phyloP scores from a whole-genome alignment of 2,888 invertebrate species.

The Zele albiditarsus region DNA sequence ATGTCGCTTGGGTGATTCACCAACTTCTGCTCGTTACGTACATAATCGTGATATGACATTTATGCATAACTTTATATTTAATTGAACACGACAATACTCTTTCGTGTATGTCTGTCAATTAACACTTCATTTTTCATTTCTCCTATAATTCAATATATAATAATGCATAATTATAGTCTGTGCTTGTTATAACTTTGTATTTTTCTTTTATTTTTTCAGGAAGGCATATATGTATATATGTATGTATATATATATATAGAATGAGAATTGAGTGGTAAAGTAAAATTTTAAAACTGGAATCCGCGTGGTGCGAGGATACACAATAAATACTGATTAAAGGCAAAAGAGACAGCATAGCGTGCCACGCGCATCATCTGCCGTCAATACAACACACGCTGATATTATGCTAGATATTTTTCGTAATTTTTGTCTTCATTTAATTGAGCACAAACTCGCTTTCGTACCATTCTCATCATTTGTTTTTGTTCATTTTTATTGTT shows the following conservation, averaged over 20 bases:
- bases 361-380: constrained; percentile 5
- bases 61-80: constrained; percentile 22
- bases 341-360: constrained; percentile 13
- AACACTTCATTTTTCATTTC: constrained; percentile 12
- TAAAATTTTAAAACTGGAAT: constrained; percentile 17
- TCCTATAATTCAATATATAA: constrained; percentile 22
- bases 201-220: constrained; percentile 44
- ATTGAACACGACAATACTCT: constrained; percentile 29
- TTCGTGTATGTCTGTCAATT: constrained; percentile 16
- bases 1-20: neutral
- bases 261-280: constrained; percentile 13
- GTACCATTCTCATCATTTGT: neutral
- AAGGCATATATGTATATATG: constrained; percentile 46
- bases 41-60: constrained; percentile 31
- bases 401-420: constrained; percentile 28
- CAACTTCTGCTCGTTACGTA: constrained; percentile 28
- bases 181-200: constrained; percentile 40
- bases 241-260: neutral
- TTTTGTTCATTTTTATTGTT: constrained; percentile 1
- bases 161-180: constrained; percentile 43
- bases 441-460: constrained; percentile 15
- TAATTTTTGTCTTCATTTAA: constrained; percentile 13
- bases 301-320: constrained; percentile 18
- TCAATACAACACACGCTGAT: constrained; percentile 33
- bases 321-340: constrained; percentile 36